Base-by-base conservation (phyloP, 2,888 invertebrate species). In the Prosopocoilus inquinatus region DNA sequence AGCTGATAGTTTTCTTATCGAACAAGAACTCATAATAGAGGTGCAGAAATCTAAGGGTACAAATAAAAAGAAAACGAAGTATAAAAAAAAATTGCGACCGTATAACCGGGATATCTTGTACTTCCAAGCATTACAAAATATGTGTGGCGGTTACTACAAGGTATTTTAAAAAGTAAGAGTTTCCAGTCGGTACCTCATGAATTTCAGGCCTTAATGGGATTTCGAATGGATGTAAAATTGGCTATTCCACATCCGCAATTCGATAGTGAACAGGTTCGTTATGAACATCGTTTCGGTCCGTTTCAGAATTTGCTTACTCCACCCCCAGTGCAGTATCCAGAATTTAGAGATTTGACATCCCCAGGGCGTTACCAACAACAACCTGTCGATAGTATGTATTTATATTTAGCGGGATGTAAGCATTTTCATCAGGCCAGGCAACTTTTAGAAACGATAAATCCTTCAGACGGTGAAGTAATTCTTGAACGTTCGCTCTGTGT, bases 141-240 rank as follows among this genome's bases (percentile, higher is more conserved):
- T 97, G 82, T 94, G 94, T 75, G 96, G 95, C 1, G 97, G 96
- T 4, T 95, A 92, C 75, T 96, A 93, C 72, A 96, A 95, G 84
- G 93, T 89, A 73, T 64, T 35, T 39, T 20, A 13, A 13, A 3
- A 15, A 11, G 2, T 2, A 1, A 13, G 13, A 15, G 15, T 15
- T 13, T 13, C 2, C 16, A 41, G 13, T 9, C 16, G 15, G 15
- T 9, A 5, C 9, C 12, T 4, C 15, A 11, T 15, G 9, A 46
- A 20, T 39, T 38, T 36, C 77, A 91, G 90, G 94, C 94, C n/a
- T 81, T 96, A 70, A 86, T 92, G 50, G 96, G 93, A 1, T 89
- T 97, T 71, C 87, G 90, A 63, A 82, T 93, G 72, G 94, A 94
- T 72, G 90, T 90, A 53, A 94, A 94, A 76, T 84, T 97, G 64